phyloP scores from a whole-genome alignment of 2,113 vertebrate genomes.

The Rhizomys pruinosus region DNA sequence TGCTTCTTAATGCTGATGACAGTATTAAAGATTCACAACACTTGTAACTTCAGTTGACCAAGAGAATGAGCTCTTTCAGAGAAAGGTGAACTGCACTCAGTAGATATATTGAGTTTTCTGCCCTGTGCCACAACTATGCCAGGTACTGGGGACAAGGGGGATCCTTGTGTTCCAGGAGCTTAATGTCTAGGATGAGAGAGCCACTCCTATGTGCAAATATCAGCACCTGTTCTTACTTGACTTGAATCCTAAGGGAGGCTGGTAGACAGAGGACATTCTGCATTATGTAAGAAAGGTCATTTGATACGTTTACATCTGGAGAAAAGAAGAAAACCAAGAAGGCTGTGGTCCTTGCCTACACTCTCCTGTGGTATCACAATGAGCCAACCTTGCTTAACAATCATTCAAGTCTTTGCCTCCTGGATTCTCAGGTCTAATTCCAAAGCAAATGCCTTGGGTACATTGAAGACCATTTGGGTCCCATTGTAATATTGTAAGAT shows the following conservation, averaged over 20 bases:
- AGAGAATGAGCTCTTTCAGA: background rate
- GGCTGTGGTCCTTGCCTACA: background rate
- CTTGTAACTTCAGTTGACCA: background rate
- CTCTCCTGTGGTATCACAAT: background rate
- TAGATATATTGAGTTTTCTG: background rate
- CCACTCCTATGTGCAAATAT: background rate
- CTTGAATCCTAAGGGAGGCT: background rate
- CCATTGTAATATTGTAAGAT: background rate
- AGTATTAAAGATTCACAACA: constrained; percentile 31
- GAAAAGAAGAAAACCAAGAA: background rate
- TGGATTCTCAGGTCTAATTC: background rate
- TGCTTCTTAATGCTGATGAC: constrained; percentile 33
- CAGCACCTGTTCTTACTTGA: background rate
- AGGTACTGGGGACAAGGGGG: background rate
- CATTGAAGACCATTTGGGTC: background rate
- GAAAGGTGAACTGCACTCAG: background rate
- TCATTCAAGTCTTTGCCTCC: background rate
- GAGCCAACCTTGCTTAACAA: background rate
- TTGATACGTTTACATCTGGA: background rate
- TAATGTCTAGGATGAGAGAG: background rate
- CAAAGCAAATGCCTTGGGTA: constrained; percentile 41
- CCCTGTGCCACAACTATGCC: background rate
- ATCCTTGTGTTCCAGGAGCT: background rate
- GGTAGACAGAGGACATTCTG: background rate
- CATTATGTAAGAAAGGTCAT: background rate